These are phyloP conservation scores for Lycia hirtaria DNA, from an alignment of 2,888 invertebrate genomes.

Conservation along the genomic window DNA sequence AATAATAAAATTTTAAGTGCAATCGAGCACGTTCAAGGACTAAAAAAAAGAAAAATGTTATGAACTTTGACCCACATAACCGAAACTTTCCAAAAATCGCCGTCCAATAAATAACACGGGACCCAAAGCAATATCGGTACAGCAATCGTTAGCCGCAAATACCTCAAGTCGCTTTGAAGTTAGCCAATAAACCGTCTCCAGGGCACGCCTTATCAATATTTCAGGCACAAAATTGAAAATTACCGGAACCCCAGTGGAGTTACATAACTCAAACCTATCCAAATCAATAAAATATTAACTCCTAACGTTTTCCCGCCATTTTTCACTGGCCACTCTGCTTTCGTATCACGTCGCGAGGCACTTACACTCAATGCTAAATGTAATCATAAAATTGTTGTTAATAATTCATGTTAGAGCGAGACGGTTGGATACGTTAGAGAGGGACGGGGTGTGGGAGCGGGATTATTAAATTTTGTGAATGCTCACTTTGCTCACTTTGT, in stretches of 20 bases:
- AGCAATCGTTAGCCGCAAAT: conserved; percentile 33
- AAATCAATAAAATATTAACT: conserved; percentile 84
- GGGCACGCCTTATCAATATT: conserved; percentile 76
- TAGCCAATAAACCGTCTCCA: conserved; percentile 51
- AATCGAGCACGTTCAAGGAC: not conserved
- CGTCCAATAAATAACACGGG: conserved; percentile 35
- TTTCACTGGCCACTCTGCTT: conserved; percentile 75
- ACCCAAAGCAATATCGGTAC: conserved; percentile 35
- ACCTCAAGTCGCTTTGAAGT: conserved; percentile 41
- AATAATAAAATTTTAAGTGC: no score
- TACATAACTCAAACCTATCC: conserved; percentile 83
- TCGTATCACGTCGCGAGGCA: conserved; percentile 77
- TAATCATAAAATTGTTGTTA: conserved; percentile 85
- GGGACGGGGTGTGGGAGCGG: conserved; percentile 66
- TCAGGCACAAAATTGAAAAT: conserved; percentile 83
- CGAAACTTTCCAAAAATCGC: conserved; percentile 20
- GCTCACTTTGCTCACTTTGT: conserved; percentile 85
- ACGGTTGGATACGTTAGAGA: conserved; percentile 46
- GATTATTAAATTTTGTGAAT: conserved; percentile 85
- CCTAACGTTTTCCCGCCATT: conserved; percentile 77
- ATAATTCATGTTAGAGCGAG: conserved; percentile 75
- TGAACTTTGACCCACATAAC: not conserved
- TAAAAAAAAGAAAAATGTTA: conserved; percentile 3
- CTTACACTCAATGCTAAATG: conserved; percentile 81
- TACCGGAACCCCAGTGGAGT: conserved; percentile 67